Base-by-base conservation (phyloP, 2,113 vertebrate species). In the Sinocyclocheilus grahami region DNA sequence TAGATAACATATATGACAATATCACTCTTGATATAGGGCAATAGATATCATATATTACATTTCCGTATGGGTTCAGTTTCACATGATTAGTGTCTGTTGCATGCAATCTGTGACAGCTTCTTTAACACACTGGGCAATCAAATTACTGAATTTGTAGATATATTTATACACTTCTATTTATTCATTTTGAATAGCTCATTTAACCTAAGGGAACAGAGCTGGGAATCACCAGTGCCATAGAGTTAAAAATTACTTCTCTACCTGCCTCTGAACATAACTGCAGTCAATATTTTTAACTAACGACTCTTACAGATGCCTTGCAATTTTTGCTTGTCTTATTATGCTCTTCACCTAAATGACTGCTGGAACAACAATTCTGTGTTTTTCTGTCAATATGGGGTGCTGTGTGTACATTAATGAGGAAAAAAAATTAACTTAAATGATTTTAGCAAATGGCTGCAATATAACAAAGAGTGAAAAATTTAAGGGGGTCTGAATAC, bases 261-360 rank as follows among this genome's bases (percentile, higher is more conserved):
- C 83, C 80, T 91, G 81, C 86, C 84, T 83, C 75, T 85, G 53
- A 77, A 65, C 39, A 87, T 82, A 72, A 88, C 58, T 48, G 30
- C 33, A 67, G 58, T 55, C 39, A 80, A 48, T 85, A 58, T 87
- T 78, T 14, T 27, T 20, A 89, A 89, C 82, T 69, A 88, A 76
- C 42, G 78, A 58, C 27, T 37, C 72, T 87, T 60, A 39, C 51
- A 87, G 63, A 53, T 55, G 76, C 39, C 80, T 58, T 81, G 27
- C 87, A 87, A 65, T 87, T 89, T 85, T 86, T 90, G 89, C 85
- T 60, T 82, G 74, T 80, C 65, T 88, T 91, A 93, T 93, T 88
- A 90, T 88, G 58, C 78, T 86, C 83, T 86, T 85, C 80, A 85
- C 81, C 48, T 16, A 42, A 91, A 89, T 86, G 90, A 91, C 89